These are phyloP conservation scores for Synanthedon vespiformis DNA, from an alignment of 2,888 invertebrate genomes.

Conservation along the genomic window DNA sequence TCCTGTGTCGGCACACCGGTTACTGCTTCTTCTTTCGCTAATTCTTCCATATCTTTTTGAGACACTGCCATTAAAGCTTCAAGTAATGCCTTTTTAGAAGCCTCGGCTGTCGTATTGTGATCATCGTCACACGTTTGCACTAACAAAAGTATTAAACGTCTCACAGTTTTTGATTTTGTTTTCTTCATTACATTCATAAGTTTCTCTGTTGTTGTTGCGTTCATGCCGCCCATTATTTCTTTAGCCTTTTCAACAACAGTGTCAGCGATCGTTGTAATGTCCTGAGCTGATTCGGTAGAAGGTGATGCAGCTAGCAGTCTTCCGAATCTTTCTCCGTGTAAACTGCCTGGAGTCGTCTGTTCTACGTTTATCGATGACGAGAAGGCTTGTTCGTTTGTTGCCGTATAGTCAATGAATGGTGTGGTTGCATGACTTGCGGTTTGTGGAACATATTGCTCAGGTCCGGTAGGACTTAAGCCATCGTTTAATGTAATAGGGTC, in stretches of 20 bases:
- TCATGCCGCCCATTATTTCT: conserved; percentile 80
- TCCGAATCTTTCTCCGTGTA: conserved; percentile 38
- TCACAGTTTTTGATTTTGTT: conserved; percentile 81
- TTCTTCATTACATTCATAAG: conserved; percentile 86
- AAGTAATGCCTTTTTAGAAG: conserved; percentile 76
- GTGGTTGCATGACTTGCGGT: conserved; percentile 24
- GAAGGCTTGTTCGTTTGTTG: conserved; percentile 36
- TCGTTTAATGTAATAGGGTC: conserved; percentile 82
- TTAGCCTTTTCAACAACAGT: conserved; percentile 78
- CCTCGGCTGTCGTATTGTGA: conserved; percentile 77
- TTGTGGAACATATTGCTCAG: conserved; percentile 33
- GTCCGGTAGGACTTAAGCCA: conserved; percentile 59
- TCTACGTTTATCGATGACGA: conserved; percentile 39
- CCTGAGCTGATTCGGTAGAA: conserved; percentile 67
- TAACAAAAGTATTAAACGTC: conserved; percentile 78
- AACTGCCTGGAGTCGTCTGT: conserved; percentile 27
- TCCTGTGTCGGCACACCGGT: conserved; percentile 27
- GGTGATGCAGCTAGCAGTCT: conserved; percentile 42
- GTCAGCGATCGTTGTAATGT: conserved; percentile 73
- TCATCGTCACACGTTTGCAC: conserved; percentile 83
- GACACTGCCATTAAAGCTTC: conserved; percentile 77
- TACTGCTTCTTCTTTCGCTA: conserved; percentile 45
- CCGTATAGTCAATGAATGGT: conserved; percentile 29
- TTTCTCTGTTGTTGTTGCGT: conserved; percentile 79
- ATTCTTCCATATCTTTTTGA: conserved; percentile 65